Evolutionary conservation across 2,888 invertebrate genomes (phyloP).

Genomic region (Phortica magna): DNA sequence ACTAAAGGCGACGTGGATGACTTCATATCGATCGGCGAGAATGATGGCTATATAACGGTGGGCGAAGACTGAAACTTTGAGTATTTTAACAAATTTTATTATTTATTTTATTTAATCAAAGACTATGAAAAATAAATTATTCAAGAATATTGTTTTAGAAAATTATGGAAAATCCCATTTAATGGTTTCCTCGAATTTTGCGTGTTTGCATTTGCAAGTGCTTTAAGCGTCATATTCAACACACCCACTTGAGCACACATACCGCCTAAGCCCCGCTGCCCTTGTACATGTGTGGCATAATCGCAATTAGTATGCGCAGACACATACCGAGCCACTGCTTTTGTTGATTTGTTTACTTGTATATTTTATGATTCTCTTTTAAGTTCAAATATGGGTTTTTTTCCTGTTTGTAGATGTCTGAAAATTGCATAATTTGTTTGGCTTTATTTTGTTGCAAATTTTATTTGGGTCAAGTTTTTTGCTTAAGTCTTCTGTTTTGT

Average conservation of each 20-base stretch:
- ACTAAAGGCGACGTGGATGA: constrained; percentile 38
- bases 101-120: not conserved
- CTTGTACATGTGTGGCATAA: constrained; percentile 6
- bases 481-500: constrained; percentile 64
- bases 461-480: constrained; percentile 58
- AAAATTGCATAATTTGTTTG: constrained; percentile 28
- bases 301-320: constrained; percentile 27
- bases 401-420: not conserved
- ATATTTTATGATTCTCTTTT: not conserved
- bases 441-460: constrained; percentile 18
- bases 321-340: not conserved
- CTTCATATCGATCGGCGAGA: constrained; percentile 52
- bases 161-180: constrained; percentile 17
- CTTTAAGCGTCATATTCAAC: not conserved
- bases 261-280: not conserved
- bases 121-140: not conserved
- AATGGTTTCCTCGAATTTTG: not conserved
- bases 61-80: constrained; percentile 49
- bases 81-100: not conserved
- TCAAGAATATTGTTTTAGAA: not conserved
- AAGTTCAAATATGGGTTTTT: constrained; percentile 5
- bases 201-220: too few species aligned
- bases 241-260: not conserved
- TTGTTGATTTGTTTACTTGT: not conserved
- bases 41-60: constrained; percentile 59